phyloP scores from a whole-genome alignment of 2,888 invertebrate species.

The Oeneis ivallda region DNA sequence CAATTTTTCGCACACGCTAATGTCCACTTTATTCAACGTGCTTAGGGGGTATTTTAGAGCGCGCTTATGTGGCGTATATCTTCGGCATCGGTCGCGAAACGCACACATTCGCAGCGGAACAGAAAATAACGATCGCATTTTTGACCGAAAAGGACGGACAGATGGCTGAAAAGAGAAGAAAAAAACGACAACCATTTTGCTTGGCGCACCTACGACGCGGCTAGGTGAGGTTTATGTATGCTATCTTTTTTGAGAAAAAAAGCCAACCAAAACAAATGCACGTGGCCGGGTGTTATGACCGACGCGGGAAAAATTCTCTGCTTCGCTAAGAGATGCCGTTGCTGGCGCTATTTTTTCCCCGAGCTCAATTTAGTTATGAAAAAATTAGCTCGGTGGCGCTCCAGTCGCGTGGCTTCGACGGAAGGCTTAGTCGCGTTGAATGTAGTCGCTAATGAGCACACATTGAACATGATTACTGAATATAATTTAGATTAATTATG shows the following conservation, averaged over 20 bases:
- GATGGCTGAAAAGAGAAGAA: constrained; percentile 82
- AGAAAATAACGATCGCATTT: constrained; percentile 83
- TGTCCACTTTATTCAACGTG: constrained; percentile 36
- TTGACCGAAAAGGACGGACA: constrained; percentile 82
- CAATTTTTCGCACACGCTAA: constrained; percentile 47
- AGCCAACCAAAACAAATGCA: constrained; percentile 81
- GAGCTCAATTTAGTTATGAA: constrained; percentile 66
- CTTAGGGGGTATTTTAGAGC: constrained; percentile 43
- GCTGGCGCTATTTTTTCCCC: constrained; percentile 67
- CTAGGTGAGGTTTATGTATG: constrained; percentile 78
- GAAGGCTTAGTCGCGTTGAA: constrained; percentile 25
- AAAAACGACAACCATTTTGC: constrained; percentile 82
- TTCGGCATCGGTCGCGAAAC: constrained; percentile 61
- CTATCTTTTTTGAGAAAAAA: constrained; percentile 78
- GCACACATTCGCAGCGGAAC: constrained; percentile 79
- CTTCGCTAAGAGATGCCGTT: constrained; percentile 78
- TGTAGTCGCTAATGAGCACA: constrained; percentile 36
- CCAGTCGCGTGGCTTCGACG: constrained; percentile 43
- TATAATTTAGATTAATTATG: constrained; percentile 43
- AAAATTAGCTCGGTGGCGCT: constrained; percentile 72
- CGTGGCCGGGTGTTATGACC: constrained; percentile 81
- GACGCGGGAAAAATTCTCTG: constrained; percentile 71
- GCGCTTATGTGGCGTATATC: constrained; percentile 55
- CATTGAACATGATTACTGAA: constrained; percentile 37
- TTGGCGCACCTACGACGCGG: constrained; percentile 73